Evolutionary conservation across 2,797 vertebrate species (phyloP).

Genomic region (Scyliorhinus canicula): DNA sequence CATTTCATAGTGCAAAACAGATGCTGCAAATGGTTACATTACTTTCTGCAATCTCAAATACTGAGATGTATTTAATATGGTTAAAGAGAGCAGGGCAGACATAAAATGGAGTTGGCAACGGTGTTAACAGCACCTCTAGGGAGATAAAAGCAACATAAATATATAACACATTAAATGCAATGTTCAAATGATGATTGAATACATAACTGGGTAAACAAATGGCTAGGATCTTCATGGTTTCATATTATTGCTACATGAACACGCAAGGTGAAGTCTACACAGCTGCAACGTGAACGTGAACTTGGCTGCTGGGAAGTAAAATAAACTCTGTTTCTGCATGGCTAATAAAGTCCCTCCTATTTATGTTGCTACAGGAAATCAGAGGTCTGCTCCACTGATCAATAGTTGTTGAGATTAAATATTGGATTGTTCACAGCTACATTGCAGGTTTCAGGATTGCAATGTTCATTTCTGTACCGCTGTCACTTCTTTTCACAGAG

Average conservation of each 20-base stretch:
- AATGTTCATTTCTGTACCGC: conserved; percentile 13
- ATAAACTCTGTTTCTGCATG: background rate
- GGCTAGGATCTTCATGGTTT: background rate
- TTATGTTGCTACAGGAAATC: background rate
- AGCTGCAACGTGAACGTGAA: background rate
- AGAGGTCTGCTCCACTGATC: background rate
- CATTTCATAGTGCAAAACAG: background rate
- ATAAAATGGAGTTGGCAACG: background rate
- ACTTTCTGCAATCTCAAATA: background rate
- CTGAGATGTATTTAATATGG: background rate
- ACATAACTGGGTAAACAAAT: background rate
- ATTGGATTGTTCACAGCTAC: background rate
- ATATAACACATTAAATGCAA: background rate
- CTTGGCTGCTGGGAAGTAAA: background rate
- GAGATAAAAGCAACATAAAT: background rate
- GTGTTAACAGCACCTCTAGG: background rate
- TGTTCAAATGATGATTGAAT: background rate
- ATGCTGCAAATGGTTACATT: conserved; percentile 8
- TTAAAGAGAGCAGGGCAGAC: background rate
- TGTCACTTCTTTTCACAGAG: background rate
- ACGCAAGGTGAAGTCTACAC: background rate
- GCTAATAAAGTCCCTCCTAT: conserved; percentile 7
- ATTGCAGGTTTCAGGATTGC: background rate
- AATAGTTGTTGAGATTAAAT: conserved; percentile 37
- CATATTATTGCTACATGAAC: background rate